A percentile compares a stretch with the other conserved stretches of the same genome.
Evolutionary conservation across 2,888 invertebrate genomes (phyloP).

Genomic region (Heteromyza rotundicornis): DNA sequence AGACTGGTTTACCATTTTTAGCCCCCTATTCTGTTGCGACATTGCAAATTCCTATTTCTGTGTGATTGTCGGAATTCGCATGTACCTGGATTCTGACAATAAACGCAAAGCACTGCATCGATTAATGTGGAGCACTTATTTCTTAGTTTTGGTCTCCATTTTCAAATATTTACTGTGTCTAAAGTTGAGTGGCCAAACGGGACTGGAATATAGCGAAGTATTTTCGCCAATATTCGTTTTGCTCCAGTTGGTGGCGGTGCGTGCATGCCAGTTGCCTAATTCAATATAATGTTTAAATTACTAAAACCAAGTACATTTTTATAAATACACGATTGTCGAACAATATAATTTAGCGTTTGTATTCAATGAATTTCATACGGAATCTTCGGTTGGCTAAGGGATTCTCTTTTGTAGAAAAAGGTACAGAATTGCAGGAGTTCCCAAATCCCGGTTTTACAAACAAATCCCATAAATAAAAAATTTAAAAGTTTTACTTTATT

Average conservation of each 20-base stretch:
- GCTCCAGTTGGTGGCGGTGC: constrained; percentile 85
- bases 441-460: no score
- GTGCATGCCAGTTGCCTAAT: constrained; percentile 84
- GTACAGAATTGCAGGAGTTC: no score
- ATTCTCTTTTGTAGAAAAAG: no score
- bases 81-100: constrained; percentile 78
- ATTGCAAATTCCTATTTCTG: constrained; percentile 94
- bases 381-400: no score
- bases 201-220: constrained; percentile 88
- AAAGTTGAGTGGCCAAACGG: constrained; percentile 81
- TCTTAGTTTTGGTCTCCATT: constrained; percentile 82
- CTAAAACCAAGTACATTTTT: background rate
- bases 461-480: no score
- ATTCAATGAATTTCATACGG: no score
- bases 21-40: constrained; percentile 90
- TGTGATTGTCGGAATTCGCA: constrained; percentile 91
- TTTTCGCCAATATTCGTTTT: constrained; percentile 91
- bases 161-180: constrained; percentile 91
- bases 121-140: constrained; percentile 83
- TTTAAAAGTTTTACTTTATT: no score
- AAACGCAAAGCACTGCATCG: constrained; percentile 81
- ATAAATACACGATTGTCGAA: background rate
- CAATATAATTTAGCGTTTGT: background rate
- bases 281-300: constrained; percentile 41
- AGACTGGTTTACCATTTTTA: constrained; percentile 91